These are phyloP conservation scores for Eulacestoma nigropectus DNA, from an alignment of 2,113 vertebrate genomes.

Conservation along the genomic window DNA sequence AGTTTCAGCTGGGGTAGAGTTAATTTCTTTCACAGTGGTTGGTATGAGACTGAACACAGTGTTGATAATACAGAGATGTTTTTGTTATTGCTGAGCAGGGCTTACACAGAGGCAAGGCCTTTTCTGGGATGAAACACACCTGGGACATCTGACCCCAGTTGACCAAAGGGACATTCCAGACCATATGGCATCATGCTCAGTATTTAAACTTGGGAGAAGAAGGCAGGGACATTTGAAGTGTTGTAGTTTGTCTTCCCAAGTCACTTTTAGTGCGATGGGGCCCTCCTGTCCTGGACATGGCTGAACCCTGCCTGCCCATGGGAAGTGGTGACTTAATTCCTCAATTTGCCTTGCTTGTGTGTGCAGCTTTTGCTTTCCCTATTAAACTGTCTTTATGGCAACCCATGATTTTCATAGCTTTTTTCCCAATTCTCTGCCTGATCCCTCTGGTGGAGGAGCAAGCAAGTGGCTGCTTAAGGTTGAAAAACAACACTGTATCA, in stretches of 20 bases:
- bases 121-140: not conserved
- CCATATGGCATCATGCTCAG: not conserved
- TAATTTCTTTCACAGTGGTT: not conserved
- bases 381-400: not conserved
- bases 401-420: not conserved
- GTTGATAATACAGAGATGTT: not conserved
- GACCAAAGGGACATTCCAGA: not conserved
- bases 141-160: not conserved
- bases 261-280: too few species aligned
- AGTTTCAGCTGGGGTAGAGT: not conserved
- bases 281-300: too few species aligned
- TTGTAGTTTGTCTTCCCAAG: not conserved
- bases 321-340: not conserved
- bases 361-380: not conserved
- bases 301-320: not conserved
- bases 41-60: not conserved
- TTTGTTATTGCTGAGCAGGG: not conserved
- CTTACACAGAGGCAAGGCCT: not conserved
- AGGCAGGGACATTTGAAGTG: not conserved
- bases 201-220: rapidly evolving
- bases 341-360: not conserved
- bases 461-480: rapidly evolving
- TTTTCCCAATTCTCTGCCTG: not conserved
- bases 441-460: not conserved
- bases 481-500: not conserved